These are phyloP conservation scores for Sternarchorhynchus goeldii DNA, from an alignment of 2,797 vertebrate species.

Conservation along the genomic window DNA sequence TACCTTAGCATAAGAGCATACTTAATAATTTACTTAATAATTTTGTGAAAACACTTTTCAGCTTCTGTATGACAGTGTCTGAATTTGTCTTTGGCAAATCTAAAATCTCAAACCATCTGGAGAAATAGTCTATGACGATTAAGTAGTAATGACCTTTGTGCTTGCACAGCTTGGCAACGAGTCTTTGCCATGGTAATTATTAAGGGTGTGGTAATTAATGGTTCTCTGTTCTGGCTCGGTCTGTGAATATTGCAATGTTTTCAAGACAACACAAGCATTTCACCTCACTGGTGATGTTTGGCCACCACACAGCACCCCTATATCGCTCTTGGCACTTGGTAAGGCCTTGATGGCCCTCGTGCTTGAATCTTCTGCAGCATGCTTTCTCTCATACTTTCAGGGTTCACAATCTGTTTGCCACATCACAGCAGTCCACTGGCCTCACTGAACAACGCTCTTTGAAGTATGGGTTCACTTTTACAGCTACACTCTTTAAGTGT, in stretches of 20 bases:
- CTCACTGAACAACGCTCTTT: conserved; percentile 11
- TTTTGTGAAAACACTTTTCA: not conserved
- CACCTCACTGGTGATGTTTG: conserved; percentile 4
- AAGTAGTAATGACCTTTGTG: conserved; percentile 12
- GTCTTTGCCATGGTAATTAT: not conserved
- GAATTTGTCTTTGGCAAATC: too few species aligned
- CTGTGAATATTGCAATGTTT: conserved; percentile 16
- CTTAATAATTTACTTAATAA: too few species aligned
- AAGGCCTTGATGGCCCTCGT: not conserved
- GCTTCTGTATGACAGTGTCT: too few species aligned
- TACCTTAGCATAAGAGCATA: too few species aligned
- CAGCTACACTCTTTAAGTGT: not conserved
- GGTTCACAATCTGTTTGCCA: conserved; percentile 21
- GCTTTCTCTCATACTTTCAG: not conserved
- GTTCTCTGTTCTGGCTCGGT: conserved; percentile 18
- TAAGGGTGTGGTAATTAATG: not conserved
- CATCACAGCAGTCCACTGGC: conserved; percentile 1
- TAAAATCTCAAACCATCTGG: conserved; percentile 13
- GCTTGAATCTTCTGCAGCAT: not conserved
- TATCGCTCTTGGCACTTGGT: not conserved
- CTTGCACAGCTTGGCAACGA: not conserved
- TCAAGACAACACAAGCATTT: conserved; percentile 5
- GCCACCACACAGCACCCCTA: conserved; percentile 20
- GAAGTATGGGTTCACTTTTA: not conserved
- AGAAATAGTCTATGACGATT: conserved; percentile 3